Evolutionary conservation across 53 echinoderm and acorn worm genomes (phyloP), one percentile per base, ranked within the genome.

Genomic region (Actinopyga echinites): DNA sequence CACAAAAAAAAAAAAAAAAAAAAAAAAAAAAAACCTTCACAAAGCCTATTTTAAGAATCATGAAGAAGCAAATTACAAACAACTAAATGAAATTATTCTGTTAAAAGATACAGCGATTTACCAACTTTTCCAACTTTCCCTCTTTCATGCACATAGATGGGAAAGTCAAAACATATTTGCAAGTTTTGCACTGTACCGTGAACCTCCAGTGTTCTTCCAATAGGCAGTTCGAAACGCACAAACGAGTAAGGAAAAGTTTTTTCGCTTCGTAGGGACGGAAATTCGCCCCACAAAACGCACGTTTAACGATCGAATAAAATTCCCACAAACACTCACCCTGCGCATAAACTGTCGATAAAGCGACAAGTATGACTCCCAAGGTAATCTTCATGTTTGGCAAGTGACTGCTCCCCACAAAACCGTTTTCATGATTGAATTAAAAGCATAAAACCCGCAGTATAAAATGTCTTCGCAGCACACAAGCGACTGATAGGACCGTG

Each of bases 271-370:
- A 40, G 67, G 67, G 38, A 49, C 64, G 65, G 65, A 83, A 43
- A 83, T 52, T 53, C 83, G 64, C 49, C 65, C 66, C 64, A 83
- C 64, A 83, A 63, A 40, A 65, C 67, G 64, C 20, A 35, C 63
- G n/a, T 62, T 59, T 57, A 56, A 85, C 57, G 52, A 85, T 23
- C 55, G 40, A 75, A 75, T 57, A 74, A 58, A 75, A 58, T 42
- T 75, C 63, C 57, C 42, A 40, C 74, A 85, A 57, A 75, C 65
- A 62, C 89, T 79, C 84, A 89, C 89, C 84, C 84, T 89, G 89
- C 29, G 89, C 78, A 89, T 65, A 84, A 53, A 67, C 84, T 79
- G 79, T 67, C 25, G 79, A 57, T 38, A 89, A 58, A 58, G 75
- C 26, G 43, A 77, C 53, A 21, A 77, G 54, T 77, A 77, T 53